Conservation (phyloP, 2,113 vertebrate species). For the Lepus timidus region DNA sequence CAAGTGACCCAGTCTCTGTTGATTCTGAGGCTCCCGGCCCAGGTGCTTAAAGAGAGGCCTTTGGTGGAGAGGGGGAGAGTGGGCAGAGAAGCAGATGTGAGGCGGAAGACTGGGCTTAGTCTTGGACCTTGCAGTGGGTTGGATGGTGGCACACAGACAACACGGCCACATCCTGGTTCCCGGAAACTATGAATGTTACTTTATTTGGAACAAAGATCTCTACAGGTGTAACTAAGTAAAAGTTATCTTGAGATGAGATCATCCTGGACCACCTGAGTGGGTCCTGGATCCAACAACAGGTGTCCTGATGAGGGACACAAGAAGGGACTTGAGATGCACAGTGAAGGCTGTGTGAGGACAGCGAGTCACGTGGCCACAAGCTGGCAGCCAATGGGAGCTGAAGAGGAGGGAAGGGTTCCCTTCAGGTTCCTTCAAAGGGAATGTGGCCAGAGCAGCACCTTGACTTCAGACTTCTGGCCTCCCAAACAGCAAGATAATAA, state of each 20-base stretch:
- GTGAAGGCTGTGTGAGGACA: background rate
- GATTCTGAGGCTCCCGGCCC: background rate
- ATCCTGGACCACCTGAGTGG: background rate
- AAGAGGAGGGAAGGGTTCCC: too few species aligned
- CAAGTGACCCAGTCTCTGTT: background rate
- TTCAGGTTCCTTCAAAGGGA: background rate
- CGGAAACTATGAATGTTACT: background rate
- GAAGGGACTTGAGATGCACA: background rate
- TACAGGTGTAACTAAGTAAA: background rate
- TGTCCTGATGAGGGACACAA: background rate
- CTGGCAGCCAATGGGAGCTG: background rate
- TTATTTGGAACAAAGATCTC: background rate
- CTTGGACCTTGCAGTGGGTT: background rate
- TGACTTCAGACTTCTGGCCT: background rate
- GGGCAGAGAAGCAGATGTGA: background rate
- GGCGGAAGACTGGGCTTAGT: background rate
- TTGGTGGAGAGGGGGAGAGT: background rate
- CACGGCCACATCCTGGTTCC: background rate
- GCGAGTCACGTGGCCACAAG: background rate
- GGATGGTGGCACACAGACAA: background rate
- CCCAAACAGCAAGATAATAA: background rate
- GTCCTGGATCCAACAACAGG: background rate
- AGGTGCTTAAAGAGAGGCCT: background rate
- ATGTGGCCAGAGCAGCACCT: background rate
- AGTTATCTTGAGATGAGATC: background rate